A percentile compares a stretch with the other conserved stretches of the same genome.
These are phyloP conservation scores for Tryphoninae sp. DNA, from an alignment of 2,888 invertebrate genomes.

Conservation along the genomic window DNA sequence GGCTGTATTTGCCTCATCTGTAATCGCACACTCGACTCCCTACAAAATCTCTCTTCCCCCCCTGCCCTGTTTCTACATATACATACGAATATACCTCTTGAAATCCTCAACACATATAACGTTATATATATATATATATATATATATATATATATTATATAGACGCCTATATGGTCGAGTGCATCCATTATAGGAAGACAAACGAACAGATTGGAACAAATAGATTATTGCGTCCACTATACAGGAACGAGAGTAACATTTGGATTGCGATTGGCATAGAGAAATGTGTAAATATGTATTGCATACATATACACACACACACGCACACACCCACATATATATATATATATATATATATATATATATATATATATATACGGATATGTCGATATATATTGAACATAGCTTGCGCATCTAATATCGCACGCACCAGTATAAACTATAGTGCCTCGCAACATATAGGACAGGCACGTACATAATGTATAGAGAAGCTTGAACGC, in stretches of 20 bases:
- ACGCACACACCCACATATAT: too few species aligned
- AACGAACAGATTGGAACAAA: constrained; percentile 53
- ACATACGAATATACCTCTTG: background rate
- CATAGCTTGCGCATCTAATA: constrained; percentile 36
- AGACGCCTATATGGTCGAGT: background rate
- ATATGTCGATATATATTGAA: constrained; percentile 8
- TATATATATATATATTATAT: background rate
- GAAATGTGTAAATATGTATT: constrained; percentile 45
- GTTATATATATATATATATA: background rate
- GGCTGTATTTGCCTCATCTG: background rate
- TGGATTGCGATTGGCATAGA: constrained; percentile 40
- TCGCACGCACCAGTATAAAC: constrained; percentile 20
- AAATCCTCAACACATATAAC: background rate
- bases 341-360: too few species aligned
- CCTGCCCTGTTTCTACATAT: background rate
- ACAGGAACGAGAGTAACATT: constrained; percentile 13
- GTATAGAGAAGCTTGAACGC: constrained; percentile 33
- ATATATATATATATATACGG: background rate
- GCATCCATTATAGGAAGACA: constrained; percentile 8
- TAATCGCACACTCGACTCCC: background rate
- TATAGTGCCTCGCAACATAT: background rate
- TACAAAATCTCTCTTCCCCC: background rate
- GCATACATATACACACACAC: background rate
- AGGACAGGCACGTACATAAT: constrained; percentile 8
- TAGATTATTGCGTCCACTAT: constrained; percentile 25